These are phyloP conservation scores for Sitta carolinensis DNA, from an alignment of 2,797 vertebrate species.

Conservation along the genomic window DNA sequence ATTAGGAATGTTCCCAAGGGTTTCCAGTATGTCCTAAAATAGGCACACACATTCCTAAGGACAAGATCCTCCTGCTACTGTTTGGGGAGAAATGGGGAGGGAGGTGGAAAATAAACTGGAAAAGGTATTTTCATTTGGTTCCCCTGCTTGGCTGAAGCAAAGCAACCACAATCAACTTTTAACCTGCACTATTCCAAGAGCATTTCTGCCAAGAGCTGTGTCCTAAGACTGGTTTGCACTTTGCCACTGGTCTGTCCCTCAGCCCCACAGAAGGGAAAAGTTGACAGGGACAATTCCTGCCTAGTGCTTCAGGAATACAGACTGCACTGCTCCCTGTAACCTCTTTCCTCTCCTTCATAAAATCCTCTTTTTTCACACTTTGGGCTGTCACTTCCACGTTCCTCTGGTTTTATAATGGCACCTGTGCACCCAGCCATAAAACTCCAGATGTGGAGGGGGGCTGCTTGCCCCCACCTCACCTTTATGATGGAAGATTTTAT, in stretches of 20 bases:
- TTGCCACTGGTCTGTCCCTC: background rate
- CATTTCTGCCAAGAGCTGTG: background rate
- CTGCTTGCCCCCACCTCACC: background rate
- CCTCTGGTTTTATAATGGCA: background rate
- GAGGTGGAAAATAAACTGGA: background rate
- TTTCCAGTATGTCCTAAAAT: slow-evolving; percentile 32
- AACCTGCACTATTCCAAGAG: background rate
- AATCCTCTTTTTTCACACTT: background rate
- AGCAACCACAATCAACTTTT: background rate
- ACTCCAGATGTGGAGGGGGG: background rate
- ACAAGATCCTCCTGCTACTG: slow-evolving; percentile 10
- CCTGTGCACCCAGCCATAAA: background rate
- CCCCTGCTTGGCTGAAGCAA: background rate
- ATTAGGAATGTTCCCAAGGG: slow-evolving; percentile 21
- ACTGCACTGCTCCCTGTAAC: rapidly evolving
- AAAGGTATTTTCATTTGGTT: slow-evolving; percentile 11
- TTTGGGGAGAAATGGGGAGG: background rate
- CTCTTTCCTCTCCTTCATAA: background rate
- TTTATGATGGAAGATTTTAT: background rate
- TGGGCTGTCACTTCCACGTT: background rate
- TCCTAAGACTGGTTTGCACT: background rate
- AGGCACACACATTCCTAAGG: background rate
- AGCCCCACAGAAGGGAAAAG: background rate
- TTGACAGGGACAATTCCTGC: background rate
- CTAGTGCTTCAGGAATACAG: background rate